Evolutionary conservation across 37 sponge, comb jelly and placozoan species (phyloP).

Genomic region (Oscarella lobularis): DNA sequence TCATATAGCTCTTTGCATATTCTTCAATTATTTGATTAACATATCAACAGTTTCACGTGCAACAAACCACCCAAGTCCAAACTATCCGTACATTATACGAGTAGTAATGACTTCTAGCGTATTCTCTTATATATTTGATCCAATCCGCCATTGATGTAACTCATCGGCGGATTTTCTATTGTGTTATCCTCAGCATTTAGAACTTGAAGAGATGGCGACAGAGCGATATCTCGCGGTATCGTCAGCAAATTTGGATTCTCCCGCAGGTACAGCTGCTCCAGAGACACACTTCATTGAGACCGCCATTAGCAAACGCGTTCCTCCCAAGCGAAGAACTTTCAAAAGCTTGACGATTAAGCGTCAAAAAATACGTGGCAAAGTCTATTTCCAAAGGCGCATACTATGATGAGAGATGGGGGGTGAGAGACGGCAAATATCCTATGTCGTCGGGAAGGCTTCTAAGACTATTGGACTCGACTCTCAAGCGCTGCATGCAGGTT

Average conservation of each 20-base stretch:
- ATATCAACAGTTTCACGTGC: no score
- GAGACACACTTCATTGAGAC: not conserved
- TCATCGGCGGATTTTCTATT: no score
- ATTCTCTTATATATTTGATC: no score
- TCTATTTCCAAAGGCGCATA: not conserved
- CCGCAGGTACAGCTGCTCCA: not conserved
- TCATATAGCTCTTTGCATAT: no score
- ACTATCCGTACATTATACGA: no score
- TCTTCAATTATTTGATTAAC: no score
- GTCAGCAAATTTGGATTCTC: not conserved
- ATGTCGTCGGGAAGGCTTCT: not conserved
- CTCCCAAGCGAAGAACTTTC: not conserved
- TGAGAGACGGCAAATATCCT: not conserved
- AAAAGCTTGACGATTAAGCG: not conserved
- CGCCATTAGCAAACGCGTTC: not conserved
- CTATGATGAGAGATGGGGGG: no score
- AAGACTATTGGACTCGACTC: not conserved
- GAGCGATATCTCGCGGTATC: not conserved
- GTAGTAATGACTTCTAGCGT: no score
- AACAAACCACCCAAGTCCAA: no score
- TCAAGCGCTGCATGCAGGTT: not conserved
- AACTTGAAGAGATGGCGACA: not conserved
- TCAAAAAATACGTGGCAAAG: not conserved
- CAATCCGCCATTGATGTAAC: no score
- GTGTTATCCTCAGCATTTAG: not conserved